phyloP scores from a whole-genome alignment of 2,113 vertebrate genomes.

The Muscicapa adusta region DNA sequence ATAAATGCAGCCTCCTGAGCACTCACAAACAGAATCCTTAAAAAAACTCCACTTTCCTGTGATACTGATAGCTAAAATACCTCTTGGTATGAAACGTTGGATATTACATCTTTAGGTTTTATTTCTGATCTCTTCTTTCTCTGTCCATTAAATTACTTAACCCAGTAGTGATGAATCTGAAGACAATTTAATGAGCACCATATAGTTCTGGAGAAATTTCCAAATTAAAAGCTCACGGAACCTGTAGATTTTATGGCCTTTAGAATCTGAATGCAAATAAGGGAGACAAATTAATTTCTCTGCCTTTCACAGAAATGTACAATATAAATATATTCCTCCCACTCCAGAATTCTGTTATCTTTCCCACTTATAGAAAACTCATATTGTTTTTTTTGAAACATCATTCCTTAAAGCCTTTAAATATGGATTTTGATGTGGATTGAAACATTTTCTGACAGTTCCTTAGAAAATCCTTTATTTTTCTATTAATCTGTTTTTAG shows the following conservation, averaged over 20 bases:
- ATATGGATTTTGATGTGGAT: not conserved
- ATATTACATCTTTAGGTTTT: not conserved
- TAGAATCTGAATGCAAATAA: not conserved
- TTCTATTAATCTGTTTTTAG: not conserved
- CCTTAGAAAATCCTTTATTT: not conserved
- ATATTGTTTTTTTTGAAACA: not conserved
- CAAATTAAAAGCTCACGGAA: not conserved
- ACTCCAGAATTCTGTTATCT: not conserved
- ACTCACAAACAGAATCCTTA: not conserved
- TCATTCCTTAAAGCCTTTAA: not conserved
- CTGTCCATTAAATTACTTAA: not conserved
- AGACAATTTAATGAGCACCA: not conserved
- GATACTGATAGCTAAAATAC: not conserved
- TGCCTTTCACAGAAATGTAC: not conserved
- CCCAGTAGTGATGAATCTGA: not conserved
- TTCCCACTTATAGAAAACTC: not conserved
- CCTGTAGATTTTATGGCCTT: not conserved
- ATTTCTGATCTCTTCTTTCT: not conserved
- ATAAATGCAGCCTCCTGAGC: not conserved
- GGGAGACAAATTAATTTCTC: not conserved
- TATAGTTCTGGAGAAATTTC: not conserved
- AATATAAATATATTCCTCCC: not conserved
- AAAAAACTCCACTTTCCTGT: not conserved
- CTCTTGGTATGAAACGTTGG: not conserved
- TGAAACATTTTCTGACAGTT: not conserved